Evolutionary conservation across 1,140 invertebrate genomes (phyloP).

Genomic region (Zophobas atratus): DNA sequence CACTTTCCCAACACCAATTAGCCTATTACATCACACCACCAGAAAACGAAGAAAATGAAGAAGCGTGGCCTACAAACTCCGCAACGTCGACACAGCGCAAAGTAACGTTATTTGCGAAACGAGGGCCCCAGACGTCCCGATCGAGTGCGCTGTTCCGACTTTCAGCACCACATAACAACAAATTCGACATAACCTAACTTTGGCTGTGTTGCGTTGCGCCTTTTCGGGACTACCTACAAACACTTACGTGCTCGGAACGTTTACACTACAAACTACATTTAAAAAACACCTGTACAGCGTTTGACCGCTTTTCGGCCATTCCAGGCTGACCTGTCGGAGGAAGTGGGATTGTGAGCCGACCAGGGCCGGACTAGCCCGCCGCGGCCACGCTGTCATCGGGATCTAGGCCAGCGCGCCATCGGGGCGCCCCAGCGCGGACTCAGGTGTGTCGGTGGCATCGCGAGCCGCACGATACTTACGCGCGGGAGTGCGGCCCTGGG

Average conservation of each 20-base stretch:
- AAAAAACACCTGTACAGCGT: conserved; percentile 67
- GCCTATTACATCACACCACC: conserved; percentile 36
- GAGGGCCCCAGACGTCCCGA: conserved; percentile 59
- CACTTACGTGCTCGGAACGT: conserved; percentile 57
- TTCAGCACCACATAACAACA: conserved; percentile 66
- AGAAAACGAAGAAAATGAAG: conserved; percentile 19
- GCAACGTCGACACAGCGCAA: conserved; percentile 52
- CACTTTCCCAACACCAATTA: conserved; percentile 44
- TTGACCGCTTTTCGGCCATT: conserved; percentile 69
- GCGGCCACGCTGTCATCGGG: conserved; percentile 34
- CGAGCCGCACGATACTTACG: too few species aligned
- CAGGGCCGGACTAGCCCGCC: conserved; percentile 56
- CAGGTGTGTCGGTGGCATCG: too few species aligned
- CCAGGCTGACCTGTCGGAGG: conserved; percentile 66
- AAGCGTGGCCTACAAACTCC: conserved; percentile 45
- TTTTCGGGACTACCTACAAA: conserved; percentile 29
- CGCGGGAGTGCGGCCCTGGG: conserved; percentile 19
- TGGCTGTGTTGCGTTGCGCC: conserved; percentile 17
- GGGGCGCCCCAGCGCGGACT: too few species aligned
- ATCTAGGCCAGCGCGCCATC: background rate
- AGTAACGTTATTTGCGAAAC: conserved; percentile 65
- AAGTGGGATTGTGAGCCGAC: conserved; percentile 65
- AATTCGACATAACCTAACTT: conserved; percentile 62
- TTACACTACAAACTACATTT: conserved; percentile 64
- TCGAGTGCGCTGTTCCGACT: conserved; percentile 63